A percentile compares a stretch with the other conserved stretches of the same genome.
Conservation (phyloP, 2,888 invertebrate species). For the Chrysolina oricalcia region DNA sequence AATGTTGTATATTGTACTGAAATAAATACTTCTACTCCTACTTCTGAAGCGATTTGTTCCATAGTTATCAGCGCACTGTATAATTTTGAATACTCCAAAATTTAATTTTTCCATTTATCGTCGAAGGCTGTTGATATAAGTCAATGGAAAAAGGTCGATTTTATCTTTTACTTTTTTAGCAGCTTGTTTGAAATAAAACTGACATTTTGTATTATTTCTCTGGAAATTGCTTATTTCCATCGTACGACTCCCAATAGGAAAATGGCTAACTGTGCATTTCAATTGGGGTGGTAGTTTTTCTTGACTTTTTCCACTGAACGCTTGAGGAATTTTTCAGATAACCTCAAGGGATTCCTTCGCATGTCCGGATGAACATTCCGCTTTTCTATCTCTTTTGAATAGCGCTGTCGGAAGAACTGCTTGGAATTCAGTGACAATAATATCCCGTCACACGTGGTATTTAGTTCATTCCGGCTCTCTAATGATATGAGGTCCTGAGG, state of each 20-base stretch:
- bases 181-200: not conserved
- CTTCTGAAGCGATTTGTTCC: no score
- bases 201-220: no score
- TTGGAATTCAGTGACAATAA: not conserved
- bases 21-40: no score
- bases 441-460: not conserved
- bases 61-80: no score
- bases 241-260: not conserved
- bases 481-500: not conserved
- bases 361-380: slow-evolving; percentile 3
- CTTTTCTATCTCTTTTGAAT: not conserved
- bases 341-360: not conserved
- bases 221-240: no score
- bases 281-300: not conserved
- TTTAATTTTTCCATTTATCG: no score
- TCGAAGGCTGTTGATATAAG: no score
- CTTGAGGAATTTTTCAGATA: not conserved
- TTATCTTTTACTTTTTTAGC: no score
- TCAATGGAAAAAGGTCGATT: no score
- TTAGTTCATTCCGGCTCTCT: not conserved
- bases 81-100: no score
- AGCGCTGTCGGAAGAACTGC: not conserved
- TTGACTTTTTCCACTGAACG: not conserved
- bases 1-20: no score
- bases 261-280: not conserved